Evolutionary conservation across 2,113 vertebrate genomes (phyloP), one percentile per base, ranked within the genome.

Genomic region (Otus sunia): DNA sequence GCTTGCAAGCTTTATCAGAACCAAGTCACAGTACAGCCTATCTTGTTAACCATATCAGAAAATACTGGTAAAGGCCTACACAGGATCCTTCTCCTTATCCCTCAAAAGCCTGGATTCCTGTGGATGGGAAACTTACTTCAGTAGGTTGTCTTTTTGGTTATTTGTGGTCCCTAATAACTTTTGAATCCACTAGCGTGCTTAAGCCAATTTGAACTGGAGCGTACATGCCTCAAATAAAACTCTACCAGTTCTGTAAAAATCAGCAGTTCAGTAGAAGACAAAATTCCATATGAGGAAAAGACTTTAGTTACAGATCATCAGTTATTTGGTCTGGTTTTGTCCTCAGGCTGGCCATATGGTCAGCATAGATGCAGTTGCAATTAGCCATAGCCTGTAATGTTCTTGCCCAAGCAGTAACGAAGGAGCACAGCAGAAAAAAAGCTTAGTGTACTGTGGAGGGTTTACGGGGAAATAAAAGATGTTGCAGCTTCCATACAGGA

Each of bases 361-460:
- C 52, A 60, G 37, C 41, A 36, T 1, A 1, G 1, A 0, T n/a
- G 27, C 49, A 10, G 32, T 14, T 80, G 41, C 49, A 52, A 0
- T 25, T 56, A 69, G 62, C 71, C 27, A 5, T 10, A 50, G 56
- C 19, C 32, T 39, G 85, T 45, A 64, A 59, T 41, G 29, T n/a
- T 82, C 49, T 64, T 59, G n/a, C 39, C n/a, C 13, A 26, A 47
- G 69, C 55, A 34, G 32, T 56, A 58, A 30, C 0, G 1, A 32
- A 25, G 32, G 12, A 88, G 49, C 49, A n/a, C 4, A 41, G 71
- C 64, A 53, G 66, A 43, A 30, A 14, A 14, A 62, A 45, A 58
- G 19, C 47, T 43, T 23, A 17, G 10, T 14, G 32, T 37, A 12
- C 55, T 62, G 13, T 15, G 27, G 32, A 43, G 32, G 21, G 25